phyloP scores from a whole-genome alignment of 1,140 invertebrate genomes.

The Drosophila mauritiana region DNA sequence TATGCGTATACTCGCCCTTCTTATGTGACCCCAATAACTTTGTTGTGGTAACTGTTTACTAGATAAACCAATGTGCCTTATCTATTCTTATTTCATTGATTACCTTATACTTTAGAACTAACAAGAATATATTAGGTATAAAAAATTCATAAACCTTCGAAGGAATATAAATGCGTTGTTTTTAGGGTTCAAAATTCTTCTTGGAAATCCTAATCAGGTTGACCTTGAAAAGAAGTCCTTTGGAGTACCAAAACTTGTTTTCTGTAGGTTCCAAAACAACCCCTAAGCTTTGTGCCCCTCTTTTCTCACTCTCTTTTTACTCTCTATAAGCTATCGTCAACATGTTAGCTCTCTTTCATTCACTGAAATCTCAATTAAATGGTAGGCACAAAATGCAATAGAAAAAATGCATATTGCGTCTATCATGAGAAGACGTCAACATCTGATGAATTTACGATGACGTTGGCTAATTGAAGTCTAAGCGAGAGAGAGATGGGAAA shows the following conservation, averaged over 20 bases:
- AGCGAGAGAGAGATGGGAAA: constrained; percentile 18
- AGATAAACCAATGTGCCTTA: not conserved
- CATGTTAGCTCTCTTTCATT: not conserved
- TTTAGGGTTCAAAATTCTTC: not conserved
- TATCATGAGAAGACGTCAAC: constrained; percentile 43
- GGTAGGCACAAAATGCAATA: constrained; percentile 5
- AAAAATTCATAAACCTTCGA: too few species aligned
- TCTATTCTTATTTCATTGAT: not conserved
- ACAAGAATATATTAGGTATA: too few species aligned
- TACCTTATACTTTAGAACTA: not conserved
- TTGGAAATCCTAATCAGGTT: not conserved
- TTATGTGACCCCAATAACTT: constrained; percentile 22
- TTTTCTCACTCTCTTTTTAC: not conserved
- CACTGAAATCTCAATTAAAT: not conserved
- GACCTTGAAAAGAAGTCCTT: constrained; percentile 43
- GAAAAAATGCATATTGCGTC: not conserved
- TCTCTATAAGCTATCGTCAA: too few species aligned
- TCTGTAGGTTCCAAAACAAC: constrained; percentile 11
- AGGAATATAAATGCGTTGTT: not conserved
- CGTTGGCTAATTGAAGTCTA: constrained; percentile 42
- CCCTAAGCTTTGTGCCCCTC: constrained; percentile 7
- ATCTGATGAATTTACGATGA: constrained; percentile 49
- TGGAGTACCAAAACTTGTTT: constrained; percentile 37
- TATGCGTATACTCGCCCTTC: constrained; percentile 15
- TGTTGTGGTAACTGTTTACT: not conserved